Conservation (phyloP, 2,888 invertebrate genomes). For the Opisthograptis luteolata region DNA sequence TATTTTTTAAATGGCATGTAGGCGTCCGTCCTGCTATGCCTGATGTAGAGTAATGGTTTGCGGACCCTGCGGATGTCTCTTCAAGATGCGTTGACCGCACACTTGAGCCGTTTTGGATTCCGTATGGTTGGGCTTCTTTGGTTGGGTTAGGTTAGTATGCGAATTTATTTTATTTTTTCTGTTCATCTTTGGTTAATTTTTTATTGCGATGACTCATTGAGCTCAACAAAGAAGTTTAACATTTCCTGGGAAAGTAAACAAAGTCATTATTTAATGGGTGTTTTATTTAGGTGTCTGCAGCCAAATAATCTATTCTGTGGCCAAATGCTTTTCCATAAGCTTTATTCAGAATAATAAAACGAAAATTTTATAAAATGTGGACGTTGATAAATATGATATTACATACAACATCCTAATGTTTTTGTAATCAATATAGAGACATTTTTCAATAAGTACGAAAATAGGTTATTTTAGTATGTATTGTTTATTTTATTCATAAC, state of each 20-base stretch:
- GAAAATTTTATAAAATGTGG: no score
- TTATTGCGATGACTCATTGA: background rate
- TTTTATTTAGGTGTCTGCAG: no score
- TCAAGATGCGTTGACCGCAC: constrained; percentile 57
- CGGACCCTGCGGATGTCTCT: constrained; percentile 45
- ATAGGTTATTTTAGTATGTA: no score
- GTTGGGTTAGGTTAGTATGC: no score
- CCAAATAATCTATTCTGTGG: no score
- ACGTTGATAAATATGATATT: background rate
- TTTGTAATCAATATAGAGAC: background rate
- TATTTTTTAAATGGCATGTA: constrained; percentile 38
- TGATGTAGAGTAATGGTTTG: constrained; percentile 63
- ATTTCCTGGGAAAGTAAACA: no score
- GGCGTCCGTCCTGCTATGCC: constrained; percentile 63
- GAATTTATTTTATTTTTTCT: constrained; percentile 14
- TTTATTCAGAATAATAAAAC: no score
- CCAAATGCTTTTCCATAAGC: no score
- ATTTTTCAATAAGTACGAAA: background rate
- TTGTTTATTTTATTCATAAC: no score
- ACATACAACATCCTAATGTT: no score
- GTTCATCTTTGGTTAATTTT: background rate
- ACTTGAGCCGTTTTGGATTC: constrained; percentile 32
- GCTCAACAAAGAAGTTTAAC: no score
- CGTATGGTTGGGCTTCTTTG: constrained; percentile 1
- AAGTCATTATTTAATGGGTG: no score